Evolutionary conservation across 2,888 invertebrate genomes (phyloP), one percentile per base, ranked within the genome.

Genomic region (Caenorhabditis wallacei): DNA sequence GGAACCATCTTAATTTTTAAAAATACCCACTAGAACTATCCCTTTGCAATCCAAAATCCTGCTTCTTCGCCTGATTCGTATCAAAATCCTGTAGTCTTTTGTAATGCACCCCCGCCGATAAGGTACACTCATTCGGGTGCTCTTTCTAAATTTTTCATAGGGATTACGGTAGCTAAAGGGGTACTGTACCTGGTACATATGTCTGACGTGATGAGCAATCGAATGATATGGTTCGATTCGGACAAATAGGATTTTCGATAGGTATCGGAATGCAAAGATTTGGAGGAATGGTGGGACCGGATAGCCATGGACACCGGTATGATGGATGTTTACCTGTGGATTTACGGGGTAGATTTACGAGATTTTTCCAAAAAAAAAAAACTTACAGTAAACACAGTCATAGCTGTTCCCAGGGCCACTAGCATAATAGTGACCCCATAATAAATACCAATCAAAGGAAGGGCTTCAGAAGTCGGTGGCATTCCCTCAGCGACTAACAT

Each of bases 401-500:
- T 92, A 2, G 92, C 93, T 0, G 93, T 94, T 13, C 93, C 93
- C 26, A 93, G 90, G 0, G 93, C 93, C 5, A 94, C 93, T 46
- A 94, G 92, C 48, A 93, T 93, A 59, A 94, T 94, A 40, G 94
- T 94, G 16, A 94, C 93, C 1, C 94, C 94, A 87, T 94, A 94
- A 90, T 94, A 94, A 59, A 94, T 90, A 72, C 94, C 94, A 88
- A 96, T 96, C 59, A 96, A 94, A 0, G 96, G 96, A 10, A 96
- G 95, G 92, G 96, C 96, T 92, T 96, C 96, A 8, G 90, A 86
- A 0, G 96, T 96, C 0, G 96, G 96, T 16, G 96, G 96, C 88
- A 96, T 93, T 18, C 95, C 95, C 91, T 96, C 96, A 84, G 96
- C 94, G 75, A 96, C 96, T 56, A 96, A 95, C 95, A 96, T 96